Evolutionary conservation across 2,797 vertebrate genomes (phyloP).

Genomic region (Notolabrus celidotus): DNA sequence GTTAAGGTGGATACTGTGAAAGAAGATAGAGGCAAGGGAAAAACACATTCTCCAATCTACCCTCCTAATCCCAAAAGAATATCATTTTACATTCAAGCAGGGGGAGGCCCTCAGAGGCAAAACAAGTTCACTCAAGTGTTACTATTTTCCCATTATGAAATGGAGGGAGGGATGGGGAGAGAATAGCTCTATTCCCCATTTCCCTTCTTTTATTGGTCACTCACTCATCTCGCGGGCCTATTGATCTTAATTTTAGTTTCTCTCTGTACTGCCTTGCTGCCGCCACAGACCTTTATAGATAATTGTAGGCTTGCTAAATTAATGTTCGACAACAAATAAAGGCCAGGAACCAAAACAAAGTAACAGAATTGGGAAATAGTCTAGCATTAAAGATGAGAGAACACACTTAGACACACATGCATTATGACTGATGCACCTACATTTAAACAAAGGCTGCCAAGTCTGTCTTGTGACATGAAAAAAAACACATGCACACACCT

Average conservation of each 20-base stretch:
- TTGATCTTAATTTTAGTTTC: constrained; percentile 67
- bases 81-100: constrained; percentile 40
- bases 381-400: neutral
- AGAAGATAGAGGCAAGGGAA: neutral
- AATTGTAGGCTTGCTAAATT: constrained; percentile 37
- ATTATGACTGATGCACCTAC: neutral
- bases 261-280: constrained; percentile 23
- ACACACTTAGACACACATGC: neutral
- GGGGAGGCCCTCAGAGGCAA: constrained; percentile 51
- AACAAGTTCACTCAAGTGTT: constrained; percentile 66
- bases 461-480: neutral
- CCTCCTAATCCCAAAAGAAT: constrained; percentile 45
- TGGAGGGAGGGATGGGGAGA: constrained; percentile 31
- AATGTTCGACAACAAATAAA: constrained; percentile 41
- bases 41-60: constrained; percentile 8
- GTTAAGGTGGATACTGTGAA: neutral
- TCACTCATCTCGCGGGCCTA: constrained; percentile 53
- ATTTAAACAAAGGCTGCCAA: neutral
- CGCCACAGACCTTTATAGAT: constrained; percentile 31
- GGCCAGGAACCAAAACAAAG: neutral
- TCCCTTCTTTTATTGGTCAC: constrained; percentile 61
- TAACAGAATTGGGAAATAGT: neutral
- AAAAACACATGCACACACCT: constrained; percentile 6
- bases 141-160: constrained; percentile 72
- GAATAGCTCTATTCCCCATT: constrained; percentile 52